These are phyloP conservation scores for Tangachromis dhanisi DNA, from an alignment of 2,113 vertebrate genomes.

Conservation along the genomic window DNA sequence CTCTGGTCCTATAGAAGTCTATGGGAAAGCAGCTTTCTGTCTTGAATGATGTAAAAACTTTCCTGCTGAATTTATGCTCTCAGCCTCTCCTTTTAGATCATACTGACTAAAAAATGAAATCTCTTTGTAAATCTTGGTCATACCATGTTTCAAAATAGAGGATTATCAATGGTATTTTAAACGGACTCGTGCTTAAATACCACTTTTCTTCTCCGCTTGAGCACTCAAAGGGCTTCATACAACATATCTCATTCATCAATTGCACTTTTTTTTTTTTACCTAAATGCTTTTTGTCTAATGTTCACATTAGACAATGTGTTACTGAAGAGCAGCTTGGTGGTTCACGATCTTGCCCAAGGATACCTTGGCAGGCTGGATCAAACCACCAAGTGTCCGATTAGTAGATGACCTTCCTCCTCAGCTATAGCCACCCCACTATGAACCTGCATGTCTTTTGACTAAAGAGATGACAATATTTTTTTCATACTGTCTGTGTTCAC, in stretches of 20 bases:
- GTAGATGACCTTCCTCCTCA: not conserved
- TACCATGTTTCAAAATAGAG: not conserved
- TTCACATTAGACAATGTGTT: not conserved
- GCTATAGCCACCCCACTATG: not conserved
- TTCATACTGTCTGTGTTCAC: not conserved
- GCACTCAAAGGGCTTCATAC: not conserved
- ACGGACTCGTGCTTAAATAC: fast-evolving
- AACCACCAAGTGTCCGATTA: not conserved
- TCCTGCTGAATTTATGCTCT: not conserved
- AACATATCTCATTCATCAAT: not conserved
- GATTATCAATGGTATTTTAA: not conserved
- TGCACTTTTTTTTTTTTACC: not conserved
- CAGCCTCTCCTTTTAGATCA: not conserved
- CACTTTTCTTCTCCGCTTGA: not conserved
- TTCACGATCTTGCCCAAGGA: not conserved
- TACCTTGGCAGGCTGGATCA: not conserved
- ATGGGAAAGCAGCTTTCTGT: not conserved
- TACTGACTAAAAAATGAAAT: not conserved
- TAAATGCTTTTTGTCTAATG: not conserved
- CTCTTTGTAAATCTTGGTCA: not conserved
- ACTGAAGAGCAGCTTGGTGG: not conserved
- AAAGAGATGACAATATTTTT: not conserved
- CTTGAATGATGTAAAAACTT: not conserved
- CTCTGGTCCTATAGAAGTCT: not conserved
- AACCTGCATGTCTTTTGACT: not conserved